Base-by-base conservation (phyloP, 2,113 vertebrate genomes). In the Diadophis punctatus region DNA sequence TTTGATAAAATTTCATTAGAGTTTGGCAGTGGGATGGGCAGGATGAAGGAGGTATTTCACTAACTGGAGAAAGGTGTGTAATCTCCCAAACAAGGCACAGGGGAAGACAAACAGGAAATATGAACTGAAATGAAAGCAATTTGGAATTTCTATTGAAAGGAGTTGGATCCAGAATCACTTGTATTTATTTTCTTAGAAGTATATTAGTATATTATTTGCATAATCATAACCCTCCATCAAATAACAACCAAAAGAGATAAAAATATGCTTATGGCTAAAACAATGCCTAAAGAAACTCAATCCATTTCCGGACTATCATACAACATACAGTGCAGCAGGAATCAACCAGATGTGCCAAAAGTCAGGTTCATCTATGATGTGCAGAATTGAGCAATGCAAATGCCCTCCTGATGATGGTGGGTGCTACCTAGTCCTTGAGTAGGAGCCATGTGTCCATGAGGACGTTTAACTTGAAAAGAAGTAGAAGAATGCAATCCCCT, bases 41-140 rank as follows among this genome's bases (percentile, higher is more conserved):
- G 22, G 49, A 34, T 43, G 27, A 55, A 9, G 34, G 27, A 85
- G 53, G 8, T 8, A 46, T 46, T 53, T 74, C 18, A 20, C 20
- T 18, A 53, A 53, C n/a, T 22, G 4, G 0, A 0, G 56, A 8
- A 8, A 16, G 51, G 88, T 87, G 49, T 30, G 84, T 87, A 90
- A 92, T 93, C 89, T 90, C 60, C 84, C 91, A 30, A 96, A 93
- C 85, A 94, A 92, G 92, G 53, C 51, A 55, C 60, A 94, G 92
- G 88, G 22, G 30, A 90, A 94, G 92, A 95, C 92, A 94, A 39
- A 23, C 52, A 94, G 85, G 60, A 93, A 46, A 8, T 4, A 49
- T 91, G 58, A 8, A 93, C n/a, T 63, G 34, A 91, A 96, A 96
- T 96, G 95, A 94, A 93, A 88, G 88, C 94, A 91, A 86, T 94